A percentile compares a stretch with the other conserved stretches of the same genome.
Evolutionary conservation across 2,113 vertebrate genomes (phyloP).

Genomic region (Actinemys pallida): DNA sequence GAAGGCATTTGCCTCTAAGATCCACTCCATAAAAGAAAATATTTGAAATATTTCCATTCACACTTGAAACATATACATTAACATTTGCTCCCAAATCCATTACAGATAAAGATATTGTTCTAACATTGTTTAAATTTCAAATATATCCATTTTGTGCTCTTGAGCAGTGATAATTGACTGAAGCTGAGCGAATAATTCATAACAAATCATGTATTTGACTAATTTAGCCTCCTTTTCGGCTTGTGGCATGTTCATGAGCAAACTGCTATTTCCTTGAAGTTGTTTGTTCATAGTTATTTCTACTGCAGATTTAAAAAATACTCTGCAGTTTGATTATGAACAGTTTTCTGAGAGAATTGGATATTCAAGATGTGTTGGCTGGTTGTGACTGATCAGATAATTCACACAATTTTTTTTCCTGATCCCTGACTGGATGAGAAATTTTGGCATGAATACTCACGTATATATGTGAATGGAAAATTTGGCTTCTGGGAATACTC

Average conservation of each 20-base stretch:
- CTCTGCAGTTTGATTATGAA: neutral
- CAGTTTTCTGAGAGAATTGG: neutral
- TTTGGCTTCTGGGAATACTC: neutral
- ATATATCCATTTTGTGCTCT: constrained; percentile 7
- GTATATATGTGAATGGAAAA: neutral
- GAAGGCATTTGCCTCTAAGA: constrained; percentile 4
- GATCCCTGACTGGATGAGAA: neutral
- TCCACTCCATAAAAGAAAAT: neutral
- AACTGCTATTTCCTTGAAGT: constrained; percentile 30
- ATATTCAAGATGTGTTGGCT: neutral
- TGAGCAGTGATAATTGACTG: constrained; percentile 9
- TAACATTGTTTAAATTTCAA: constrained; percentile 37
- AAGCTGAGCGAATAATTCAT: constrained; percentile 4
- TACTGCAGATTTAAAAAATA: constrained; percentile 15
- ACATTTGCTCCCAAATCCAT: constrained; percentile 41
- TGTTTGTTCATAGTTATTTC: constrained; percentile 33
- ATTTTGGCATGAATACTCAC: constrained; percentile 10
- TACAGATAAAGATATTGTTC: constrained; percentile 51
- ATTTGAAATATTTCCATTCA: constrained; percentile 28
- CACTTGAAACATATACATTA: constrained; percentile 60
- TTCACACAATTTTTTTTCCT: neutral
- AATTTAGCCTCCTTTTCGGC: constrained; percentile 13
- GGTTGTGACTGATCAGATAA: neutral
- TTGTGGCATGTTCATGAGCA: constrained; percentile 47
- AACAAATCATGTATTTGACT: constrained; percentile 24